A percentile compares a stretch with the other conserved stretches of the same genome.
Conservation (phyloP, 2,888 invertebrate species). For the Lochmaea capreae region DNA sequence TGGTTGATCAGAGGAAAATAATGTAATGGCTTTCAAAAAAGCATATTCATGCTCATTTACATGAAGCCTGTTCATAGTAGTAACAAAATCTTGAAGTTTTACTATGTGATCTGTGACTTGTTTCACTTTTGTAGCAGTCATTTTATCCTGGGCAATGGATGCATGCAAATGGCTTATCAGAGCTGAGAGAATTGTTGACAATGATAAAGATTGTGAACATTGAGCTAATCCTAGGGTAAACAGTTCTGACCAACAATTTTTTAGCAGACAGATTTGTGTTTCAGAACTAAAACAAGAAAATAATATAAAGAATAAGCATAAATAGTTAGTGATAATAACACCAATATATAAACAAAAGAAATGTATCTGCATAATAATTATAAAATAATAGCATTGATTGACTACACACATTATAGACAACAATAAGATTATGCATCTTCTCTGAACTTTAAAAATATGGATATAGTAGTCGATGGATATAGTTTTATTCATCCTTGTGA, state of each 20-base stretch:
- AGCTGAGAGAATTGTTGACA: constrained; percentile 85
- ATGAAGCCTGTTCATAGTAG: constrained; percentile 78
- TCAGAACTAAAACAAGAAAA: constrained; percentile 73
- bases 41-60: constrained; percentile 89
- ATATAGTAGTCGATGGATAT: no score
- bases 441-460: no score
- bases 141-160: constrained; percentile 79
- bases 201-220: constrained; percentile 81
- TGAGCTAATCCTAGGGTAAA: constrained; percentile 92
- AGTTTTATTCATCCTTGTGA: no score
- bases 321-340: not conserved
- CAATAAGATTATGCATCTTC: no score
- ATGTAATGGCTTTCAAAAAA: constrained; percentile 84
- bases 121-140: constrained; percentile 80
- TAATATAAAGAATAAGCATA: not conserved
- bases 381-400: no score
- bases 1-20: constrained; percentile 71
- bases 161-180: constrained; percentile 84
- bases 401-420: no score
- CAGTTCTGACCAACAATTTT: constrained; percentile 92
- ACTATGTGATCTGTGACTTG: constrained; percentile 81
- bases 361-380: no score
- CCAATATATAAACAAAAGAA: no score
- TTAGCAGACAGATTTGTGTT: constrained; percentile 84
- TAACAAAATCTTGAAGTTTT: constrained; percentile 85